Evolutionary conservation across 1,140 invertebrate genomes (phyloP).

Genomic region (Pinna nobilis): DNA sequence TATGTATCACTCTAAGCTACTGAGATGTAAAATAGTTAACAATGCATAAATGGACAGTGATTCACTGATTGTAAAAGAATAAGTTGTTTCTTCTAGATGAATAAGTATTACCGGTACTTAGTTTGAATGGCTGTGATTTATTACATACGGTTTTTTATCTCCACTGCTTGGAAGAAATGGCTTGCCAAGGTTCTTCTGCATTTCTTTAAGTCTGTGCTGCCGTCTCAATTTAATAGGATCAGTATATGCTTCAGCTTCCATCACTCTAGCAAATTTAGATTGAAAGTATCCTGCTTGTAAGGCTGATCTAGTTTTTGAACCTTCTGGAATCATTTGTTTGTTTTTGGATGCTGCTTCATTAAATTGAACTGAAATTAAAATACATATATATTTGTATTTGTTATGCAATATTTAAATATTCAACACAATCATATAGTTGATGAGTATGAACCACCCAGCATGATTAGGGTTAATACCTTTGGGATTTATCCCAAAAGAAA

Average conservation of each 20-base stretch:
- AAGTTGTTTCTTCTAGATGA: too few species aligned
- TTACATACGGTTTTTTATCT: conserved; percentile 69
- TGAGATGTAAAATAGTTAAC: too few species aligned
- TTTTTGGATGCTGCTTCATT: conserved; percentile 72
- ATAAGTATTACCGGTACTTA: too few species aligned
- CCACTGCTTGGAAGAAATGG: conserved; percentile 73
- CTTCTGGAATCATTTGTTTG: conserved; percentile 72
- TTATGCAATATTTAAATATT: background rate
- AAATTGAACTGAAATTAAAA: conserved; percentile 64
- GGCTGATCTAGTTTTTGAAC: conserved; percentile 66
- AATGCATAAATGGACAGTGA: too few species aligned
- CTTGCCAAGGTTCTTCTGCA: conserved; percentile 72
- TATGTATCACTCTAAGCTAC: too few species aligned
- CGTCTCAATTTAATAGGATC: conserved; percentile 72
- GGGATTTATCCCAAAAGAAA: too few species aligned
- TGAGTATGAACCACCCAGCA: too few species aligned
- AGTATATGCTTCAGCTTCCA: conserved; percentile 72
- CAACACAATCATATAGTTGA: background rate
- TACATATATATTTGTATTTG: background rate
- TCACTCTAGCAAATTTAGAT: conserved; percentile 68
- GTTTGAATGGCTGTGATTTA: background rate
- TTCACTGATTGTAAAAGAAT: too few species aligned
- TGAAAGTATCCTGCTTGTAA: conserved; percentile 72
- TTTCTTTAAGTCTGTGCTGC: conserved; percentile 64
- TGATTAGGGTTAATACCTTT: too few species aligned